These are phyloP conservation scores for Aptenodytes patagonicus DNA, from an alignment of 2,113 vertebrate species.

Conservation along the genomic window DNA sequence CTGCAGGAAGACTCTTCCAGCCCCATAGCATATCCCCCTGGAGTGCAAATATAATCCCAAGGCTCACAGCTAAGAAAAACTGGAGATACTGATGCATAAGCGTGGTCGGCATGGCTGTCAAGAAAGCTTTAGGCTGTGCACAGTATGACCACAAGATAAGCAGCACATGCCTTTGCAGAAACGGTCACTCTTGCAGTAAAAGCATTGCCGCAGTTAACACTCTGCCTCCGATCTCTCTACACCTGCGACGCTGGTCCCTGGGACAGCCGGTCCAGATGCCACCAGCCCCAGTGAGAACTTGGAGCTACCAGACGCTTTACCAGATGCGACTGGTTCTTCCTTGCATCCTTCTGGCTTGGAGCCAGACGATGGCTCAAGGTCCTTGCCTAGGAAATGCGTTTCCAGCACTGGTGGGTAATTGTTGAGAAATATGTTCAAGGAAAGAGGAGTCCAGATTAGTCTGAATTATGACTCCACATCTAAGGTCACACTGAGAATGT, in stretches of 20 bases:
- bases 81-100: rapidly evolving
- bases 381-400: neutral
- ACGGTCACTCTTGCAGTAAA: neutral
- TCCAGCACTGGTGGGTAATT: neutral
- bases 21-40: too few relatives aligned
- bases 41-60: neutral
- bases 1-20: neutral
- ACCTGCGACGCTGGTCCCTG: neutral
- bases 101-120: neutral
- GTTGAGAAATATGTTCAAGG: neutral
- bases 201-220: neutral
- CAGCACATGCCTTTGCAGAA: neutral
- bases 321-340: neutral
- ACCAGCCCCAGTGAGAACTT: neutral
- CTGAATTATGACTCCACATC: neutral
- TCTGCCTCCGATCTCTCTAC: neutral
- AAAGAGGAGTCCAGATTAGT: neutral
- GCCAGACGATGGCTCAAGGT: neutral
- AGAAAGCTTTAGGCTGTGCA: neutral
- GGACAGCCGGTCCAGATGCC: neutral
- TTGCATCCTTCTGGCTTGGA: neutral
- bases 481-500: neutral
- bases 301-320: neutral
- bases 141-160: neutral
- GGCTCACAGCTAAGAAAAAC: neutral